Evolutionary conservation across 2,888 invertebrate genomes (phyloP).

Genomic region (Tigriopus californicus): DNA sequence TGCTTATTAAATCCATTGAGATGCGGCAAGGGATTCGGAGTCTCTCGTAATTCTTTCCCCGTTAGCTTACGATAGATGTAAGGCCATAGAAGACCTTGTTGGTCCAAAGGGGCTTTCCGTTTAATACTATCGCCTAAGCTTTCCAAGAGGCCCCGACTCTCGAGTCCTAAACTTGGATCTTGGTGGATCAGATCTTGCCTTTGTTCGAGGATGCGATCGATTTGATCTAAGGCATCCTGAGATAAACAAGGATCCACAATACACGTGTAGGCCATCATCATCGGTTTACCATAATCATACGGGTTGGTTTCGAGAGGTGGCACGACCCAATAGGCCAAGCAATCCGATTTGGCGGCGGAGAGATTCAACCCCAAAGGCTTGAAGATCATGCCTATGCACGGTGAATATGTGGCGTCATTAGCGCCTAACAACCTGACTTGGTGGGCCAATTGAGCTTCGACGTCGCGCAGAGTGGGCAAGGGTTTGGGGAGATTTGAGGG

Average conservation of each 20-base stretch:
- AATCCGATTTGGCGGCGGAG: background rate
- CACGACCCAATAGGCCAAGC: constrained; percentile 58
- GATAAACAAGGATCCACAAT: constrained; percentile 60
- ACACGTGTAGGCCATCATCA: constrained; percentile 68
- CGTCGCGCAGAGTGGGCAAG: constrained; percentile 39
- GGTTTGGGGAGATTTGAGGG: constrained; percentile 41
- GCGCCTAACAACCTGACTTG: constrained; percentile 84
- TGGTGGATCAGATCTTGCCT: background rate
- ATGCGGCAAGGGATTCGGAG: background rate
- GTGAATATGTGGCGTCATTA: constrained; percentile 74
- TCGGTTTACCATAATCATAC: constrained; percentile 76
- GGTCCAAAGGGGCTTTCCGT: constrained; percentile 58
- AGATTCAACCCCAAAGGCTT: background rate
- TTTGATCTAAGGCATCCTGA: constrained; percentile 61
- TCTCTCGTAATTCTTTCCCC: constrained; percentile 23
- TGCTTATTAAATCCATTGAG: background rate
- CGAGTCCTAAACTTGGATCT: background rate
- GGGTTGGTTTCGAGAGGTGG: constrained; percentile 86
- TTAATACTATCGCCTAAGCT: background rate
- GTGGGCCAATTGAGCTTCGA: constrained; percentile 81
- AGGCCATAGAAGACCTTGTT: constrained; percentile 58
- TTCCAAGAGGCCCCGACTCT: background rate
- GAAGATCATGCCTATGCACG: constrained; percentile 76
- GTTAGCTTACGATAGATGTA: constrained; percentile 48
- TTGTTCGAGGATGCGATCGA: constrained; percentile 28